Conservation (phyloP, 2,797 vertebrate genomes). For the Iguana delicatissima region DNA sequence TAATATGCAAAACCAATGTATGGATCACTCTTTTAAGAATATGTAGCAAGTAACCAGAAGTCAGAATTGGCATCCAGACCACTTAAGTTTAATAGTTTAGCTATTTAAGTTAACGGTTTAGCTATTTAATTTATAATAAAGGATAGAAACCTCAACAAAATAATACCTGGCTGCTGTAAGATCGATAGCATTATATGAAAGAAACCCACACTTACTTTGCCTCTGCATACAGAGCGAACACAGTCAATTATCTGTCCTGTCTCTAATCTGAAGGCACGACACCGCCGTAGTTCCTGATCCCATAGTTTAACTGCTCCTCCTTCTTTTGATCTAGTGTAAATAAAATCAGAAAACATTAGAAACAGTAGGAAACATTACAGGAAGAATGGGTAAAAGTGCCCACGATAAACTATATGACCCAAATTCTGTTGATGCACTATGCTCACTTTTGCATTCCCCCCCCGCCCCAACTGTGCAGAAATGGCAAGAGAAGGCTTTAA, state of each 20-base stretch:
- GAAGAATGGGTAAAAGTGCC: conserved; percentile 76
- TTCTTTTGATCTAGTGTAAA: conserved; percentile 90
- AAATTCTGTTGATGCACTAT: too few species aligned
- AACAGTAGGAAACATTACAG: conserved; percentile 80
- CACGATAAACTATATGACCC: conserved; percentile 83
- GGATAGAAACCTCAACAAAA: neutral
- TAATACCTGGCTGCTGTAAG: neutral
- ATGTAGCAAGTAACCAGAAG: too few species aligned
- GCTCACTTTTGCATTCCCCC: too few species aligned
- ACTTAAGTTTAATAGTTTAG: neutral
- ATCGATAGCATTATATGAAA: neutral
- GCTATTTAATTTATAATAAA: neutral
- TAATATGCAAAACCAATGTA: too few species aligned
- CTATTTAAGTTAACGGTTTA: conserved; percentile 3
- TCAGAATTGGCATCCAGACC: too few species aligned
- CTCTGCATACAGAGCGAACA: conserved; percentile 94
- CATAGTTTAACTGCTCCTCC: conserved; percentile 96
- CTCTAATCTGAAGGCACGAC: conserved; percentile 95
- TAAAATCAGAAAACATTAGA: conserved; percentile 73
- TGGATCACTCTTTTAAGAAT: too few species aligned
- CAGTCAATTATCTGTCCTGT: conserved; percentile 92
- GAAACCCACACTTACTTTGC: conserved; percentile 84
- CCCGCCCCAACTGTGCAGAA: too few species aligned
- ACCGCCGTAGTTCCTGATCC: conserved; percentile 98
- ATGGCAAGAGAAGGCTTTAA: too few species aligned